Percentiles rank a stretch among this genome's conserved stretches.
These are phyloP conservation scores for Gorsachius magnificus DNA, from an alignment of 2,797 vertebrate genomes.

Conservation along the genomic window DNA sequence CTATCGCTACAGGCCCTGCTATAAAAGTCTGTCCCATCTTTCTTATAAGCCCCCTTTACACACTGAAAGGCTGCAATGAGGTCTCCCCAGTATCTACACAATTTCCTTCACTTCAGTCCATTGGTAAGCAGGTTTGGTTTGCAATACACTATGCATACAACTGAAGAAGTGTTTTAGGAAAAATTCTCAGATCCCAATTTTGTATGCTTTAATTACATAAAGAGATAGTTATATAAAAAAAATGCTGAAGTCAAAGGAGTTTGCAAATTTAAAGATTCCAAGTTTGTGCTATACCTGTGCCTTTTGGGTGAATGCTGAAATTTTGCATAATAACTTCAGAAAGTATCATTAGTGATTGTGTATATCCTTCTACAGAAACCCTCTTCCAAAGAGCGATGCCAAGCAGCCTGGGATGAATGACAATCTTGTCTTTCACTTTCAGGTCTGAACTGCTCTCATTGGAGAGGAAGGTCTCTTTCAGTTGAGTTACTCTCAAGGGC, in stretches of 20 bases:
- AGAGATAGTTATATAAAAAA: neutral
- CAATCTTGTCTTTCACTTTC: neutral
- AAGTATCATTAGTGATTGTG: neutral
- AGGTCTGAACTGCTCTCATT: neutral
- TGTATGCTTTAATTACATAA: neutral
- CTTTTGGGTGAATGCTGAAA: neutral
- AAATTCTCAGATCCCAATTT: neutral
- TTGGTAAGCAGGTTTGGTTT: neutral
- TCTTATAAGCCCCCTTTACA: no score
- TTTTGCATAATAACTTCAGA: neutral
- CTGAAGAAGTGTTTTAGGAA: neutral
- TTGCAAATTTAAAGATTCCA: neutral
- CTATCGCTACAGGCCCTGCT: no score
- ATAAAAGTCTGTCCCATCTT: no score
- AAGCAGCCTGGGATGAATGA: neutral
- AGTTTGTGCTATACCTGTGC: neutral
- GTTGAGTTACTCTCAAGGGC: neutral
- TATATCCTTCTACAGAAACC: neutral
- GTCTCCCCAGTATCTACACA: neutral
- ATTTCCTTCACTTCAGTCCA: neutral
- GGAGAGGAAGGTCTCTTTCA: neutral
- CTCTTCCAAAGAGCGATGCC: neutral
- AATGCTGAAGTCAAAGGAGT: neutral
- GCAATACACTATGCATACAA: neutral
- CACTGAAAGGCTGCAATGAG: no score